phyloP scores from a whole-genome alignment of 2,888 invertebrate species.

The Amphipyra tragopoginis region DNA sequence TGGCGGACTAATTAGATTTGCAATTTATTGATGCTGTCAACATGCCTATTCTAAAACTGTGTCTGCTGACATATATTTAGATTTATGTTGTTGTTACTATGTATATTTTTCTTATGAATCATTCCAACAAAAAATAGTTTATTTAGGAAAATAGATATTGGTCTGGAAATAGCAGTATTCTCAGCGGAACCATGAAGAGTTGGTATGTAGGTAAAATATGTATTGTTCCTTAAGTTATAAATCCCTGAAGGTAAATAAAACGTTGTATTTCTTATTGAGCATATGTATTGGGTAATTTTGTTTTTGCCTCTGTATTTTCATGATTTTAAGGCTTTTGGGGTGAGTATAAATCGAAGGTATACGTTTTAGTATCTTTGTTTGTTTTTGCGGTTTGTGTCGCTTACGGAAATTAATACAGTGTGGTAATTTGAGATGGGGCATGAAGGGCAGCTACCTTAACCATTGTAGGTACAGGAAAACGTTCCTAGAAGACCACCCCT shows the following conservation, averaged over 20 bases:
- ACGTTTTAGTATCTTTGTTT: neutral
- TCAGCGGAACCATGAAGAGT: constrained; percentile 23
- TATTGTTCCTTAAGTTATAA: constrained; percentile 35
- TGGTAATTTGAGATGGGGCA: too few relatives aligned
- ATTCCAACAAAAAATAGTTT: constrained; percentile 10
- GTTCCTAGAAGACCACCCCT: too few relatives aligned
- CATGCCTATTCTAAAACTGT: too few relatives aligned
- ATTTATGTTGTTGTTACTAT: neutral
- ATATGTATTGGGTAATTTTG: constrained; percentile 27
- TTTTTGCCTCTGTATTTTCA: constrained; percentile 8
- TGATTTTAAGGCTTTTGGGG: neutral
- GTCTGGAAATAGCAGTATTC: constrained; percentile 14
- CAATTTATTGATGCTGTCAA: too few relatives aligned
- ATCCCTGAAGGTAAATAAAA: constrained; percentile 50
- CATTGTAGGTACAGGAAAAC: too few relatives aligned
- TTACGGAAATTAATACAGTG: too few relatives aligned
- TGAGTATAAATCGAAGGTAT: neutral
- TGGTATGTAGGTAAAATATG: constrained; percentile 15
- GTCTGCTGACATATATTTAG: too few relatives aligned
- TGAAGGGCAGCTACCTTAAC: too few relatives aligned
- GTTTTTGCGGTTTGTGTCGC: too few relatives aligned
- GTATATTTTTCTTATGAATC: neutral
- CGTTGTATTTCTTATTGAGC: constrained; percentile 13
- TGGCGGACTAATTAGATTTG: too few relatives aligned
- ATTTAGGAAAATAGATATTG: constrained; percentile 11